Conservation (phyloP, 2,113 vertebrate genomes). For the Diadophis punctatus region DNA sequence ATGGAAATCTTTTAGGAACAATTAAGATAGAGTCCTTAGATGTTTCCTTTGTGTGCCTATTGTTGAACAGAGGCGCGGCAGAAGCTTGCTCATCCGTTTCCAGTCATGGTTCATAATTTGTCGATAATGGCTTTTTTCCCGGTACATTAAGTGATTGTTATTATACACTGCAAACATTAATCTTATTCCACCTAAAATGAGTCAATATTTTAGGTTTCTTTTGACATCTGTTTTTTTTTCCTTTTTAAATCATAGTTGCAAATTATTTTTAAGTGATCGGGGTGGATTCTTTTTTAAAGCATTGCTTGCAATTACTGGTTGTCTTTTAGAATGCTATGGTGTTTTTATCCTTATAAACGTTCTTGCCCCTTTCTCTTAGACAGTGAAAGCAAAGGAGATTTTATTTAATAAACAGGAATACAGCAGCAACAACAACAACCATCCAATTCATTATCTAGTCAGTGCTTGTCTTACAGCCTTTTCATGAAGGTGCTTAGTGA, state of each 20-base stretch:
- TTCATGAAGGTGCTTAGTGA: not conserved
- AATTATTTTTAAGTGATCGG: slow-evolving; percentile 4
- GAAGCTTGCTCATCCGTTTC: not conserved
- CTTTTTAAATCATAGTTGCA: not conserved
- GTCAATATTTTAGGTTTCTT: not conserved
- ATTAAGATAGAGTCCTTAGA: not conserved
- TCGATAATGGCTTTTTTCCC: slow-evolving; percentile 32
- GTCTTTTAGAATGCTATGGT: not conserved
- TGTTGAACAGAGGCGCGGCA: not conserved
- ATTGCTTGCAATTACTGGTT: not conserved
- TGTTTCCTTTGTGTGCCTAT: not conserved
- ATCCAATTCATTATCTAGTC: not conserved
- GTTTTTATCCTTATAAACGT: not conserved
- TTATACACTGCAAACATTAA: slow-evolving; percentile 15
- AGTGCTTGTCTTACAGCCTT: not conserved
- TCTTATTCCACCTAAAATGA: not conserved
- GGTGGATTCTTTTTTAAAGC: not conserved
- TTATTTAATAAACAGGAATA: not conserved
- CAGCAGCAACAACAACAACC: not conserved
- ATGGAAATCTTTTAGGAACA: slow-evolving; percentile 15
- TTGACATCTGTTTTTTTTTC: not conserved
- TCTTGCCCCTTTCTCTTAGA: not conserved
- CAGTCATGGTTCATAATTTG: slow-evolving; percentile 19
- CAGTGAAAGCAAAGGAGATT: not conserved
- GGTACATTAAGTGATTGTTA: slow-evolving; percentile 2